Base-by-base conservation (phyloP, 2,888 invertebrate species). In the Unio delphinus region DNA sequence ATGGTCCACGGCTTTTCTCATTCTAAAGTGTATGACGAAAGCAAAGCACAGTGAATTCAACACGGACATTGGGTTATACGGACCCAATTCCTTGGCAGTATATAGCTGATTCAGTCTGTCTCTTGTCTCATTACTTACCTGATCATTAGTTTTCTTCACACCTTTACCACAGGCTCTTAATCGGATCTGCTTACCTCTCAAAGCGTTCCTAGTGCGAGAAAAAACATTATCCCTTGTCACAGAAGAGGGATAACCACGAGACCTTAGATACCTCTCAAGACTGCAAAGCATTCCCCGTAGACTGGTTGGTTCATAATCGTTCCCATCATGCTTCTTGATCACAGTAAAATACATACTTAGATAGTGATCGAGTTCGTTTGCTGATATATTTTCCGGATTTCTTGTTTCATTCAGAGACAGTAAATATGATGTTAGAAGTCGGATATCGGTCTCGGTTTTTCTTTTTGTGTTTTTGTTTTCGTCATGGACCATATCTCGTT, bases 391-490 rank as follows among this genome's bases (percentile, higher is more conserved):
- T 64, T 86, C 84, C 54, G 83, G 83, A 64, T 73, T 70, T 56
- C 85, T 74, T 59, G 72, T 72, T 73, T 86, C 86, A 60, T 83
- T 83, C 58, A 84, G 70, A 8, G 83, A 82, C 59, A 73, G 73
- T 61, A 86, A 72, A 67, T 84, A 86, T 4, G 83, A 76, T n/a
- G 78, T 80, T 60, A 86, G 74, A 67, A 85, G 85, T 28, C 83
- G 74, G 80, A 86, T 84, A 68, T 86, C 86, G 17, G 86, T 84
- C 55, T 83, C 86, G 1, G 86, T 86, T 67, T 86, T 86, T 60
- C 86, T 76, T 65, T 84, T 82, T 0, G 86, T 86, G 65, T 86
- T 84, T 74, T 83, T 82, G 70, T 86, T 86, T 72, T 86, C 85
- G 28, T 59, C 65, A 0, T 55, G 26, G 15, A 26, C 17, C 1